These are phyloP conservation scores for Sepioteuthis lessoniana DNA, from an alignment of 2,888 invertebrate species.

Conservation along the genomic window DNA sequence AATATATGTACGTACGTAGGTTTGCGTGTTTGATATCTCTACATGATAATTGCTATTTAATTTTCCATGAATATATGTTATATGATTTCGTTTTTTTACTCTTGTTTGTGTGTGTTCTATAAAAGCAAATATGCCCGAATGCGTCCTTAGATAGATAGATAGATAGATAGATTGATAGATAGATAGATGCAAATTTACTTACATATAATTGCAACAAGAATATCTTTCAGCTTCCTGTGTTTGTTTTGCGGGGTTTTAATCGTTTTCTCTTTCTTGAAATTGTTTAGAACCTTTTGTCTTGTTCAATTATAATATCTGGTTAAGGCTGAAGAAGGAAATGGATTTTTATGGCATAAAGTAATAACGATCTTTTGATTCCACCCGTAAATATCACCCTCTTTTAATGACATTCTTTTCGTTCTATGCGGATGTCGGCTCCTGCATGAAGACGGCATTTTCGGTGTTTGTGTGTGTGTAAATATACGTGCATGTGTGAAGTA, in stretches of 20 bases:
- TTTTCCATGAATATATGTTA: neutral
- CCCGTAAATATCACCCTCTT: neutral
- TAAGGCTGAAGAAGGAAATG: neutral
- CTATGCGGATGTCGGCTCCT: neutral
- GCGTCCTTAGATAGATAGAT: neutral
- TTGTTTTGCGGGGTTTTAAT: neutral
- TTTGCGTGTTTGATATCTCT: too few species aligned
- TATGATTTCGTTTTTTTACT: neutral
- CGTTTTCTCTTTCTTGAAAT: neutral
- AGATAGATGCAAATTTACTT: neutral
- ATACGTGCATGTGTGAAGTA: neutral
- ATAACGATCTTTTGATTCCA: neutral
- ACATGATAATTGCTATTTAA: neutral
- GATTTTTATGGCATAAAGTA: neutral
- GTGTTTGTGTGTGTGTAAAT: neutral
- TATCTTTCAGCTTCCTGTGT: neutral
- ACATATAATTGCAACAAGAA: neutral
- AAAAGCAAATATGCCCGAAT: too few species aligned
- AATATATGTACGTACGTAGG: too few species aligned
- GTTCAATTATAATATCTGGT: slow-evolving; percentile 23
- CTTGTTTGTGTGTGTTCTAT: too few species aligned
- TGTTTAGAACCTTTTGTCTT: neutral
- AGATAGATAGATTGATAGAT: neutral
- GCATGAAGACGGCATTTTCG: neutral
- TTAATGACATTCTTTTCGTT: neutral